Percentiles rank a stretch among this genome's conserved stretches.
Evolutionary conservation across 2,113 vertebrate genomes (phyloP).

Genomic region (Corythornis cristatus): DNA sequence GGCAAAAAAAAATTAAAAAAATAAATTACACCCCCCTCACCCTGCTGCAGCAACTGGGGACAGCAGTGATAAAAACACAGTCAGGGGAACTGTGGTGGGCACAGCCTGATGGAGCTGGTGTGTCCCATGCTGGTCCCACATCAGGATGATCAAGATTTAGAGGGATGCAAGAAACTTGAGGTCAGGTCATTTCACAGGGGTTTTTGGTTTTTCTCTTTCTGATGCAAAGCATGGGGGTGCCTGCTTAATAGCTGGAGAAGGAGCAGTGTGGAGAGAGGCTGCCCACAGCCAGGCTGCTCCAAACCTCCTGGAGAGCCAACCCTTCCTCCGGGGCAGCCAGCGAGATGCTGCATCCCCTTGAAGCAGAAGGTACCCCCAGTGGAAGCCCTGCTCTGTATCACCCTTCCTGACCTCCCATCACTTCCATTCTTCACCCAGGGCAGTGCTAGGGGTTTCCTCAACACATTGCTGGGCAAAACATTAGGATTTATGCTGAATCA

Average conservation of each 20-base stretch:
- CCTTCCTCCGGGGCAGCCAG: background rate
- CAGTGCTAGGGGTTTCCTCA: fast-evolving
- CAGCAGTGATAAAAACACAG: background rate
- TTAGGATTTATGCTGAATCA: background rate
- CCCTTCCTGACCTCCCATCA: background rate
- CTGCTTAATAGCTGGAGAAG: background rate
- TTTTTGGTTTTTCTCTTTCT: background rate
- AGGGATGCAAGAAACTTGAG: background rate
- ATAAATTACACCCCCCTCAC: background rate
- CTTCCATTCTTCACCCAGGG: background rate
- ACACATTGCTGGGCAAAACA: background rate
- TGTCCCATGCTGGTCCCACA: fast-evolving
- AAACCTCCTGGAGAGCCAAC: background rate
- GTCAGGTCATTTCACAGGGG: background rate
- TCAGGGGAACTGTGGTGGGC: fast-evolving
- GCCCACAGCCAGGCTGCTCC: background rate
- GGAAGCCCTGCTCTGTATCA: background rate
- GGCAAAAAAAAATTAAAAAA: background rate
- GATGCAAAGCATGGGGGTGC: fast-evolving
- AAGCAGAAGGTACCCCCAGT: background rate
- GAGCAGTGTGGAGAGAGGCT: background rate
- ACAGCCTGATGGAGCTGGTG: background rate
- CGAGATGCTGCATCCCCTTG: background rate
- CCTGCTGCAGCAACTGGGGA: background rate
- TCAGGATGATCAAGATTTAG: background rate